Percentiles rank a stretch among this genome's conserved stretches.
Evolutionary conservation across 1,140 invertebrate genomes (phyloP).

Genomic region (Drosophila nigrodunni): DNA sequence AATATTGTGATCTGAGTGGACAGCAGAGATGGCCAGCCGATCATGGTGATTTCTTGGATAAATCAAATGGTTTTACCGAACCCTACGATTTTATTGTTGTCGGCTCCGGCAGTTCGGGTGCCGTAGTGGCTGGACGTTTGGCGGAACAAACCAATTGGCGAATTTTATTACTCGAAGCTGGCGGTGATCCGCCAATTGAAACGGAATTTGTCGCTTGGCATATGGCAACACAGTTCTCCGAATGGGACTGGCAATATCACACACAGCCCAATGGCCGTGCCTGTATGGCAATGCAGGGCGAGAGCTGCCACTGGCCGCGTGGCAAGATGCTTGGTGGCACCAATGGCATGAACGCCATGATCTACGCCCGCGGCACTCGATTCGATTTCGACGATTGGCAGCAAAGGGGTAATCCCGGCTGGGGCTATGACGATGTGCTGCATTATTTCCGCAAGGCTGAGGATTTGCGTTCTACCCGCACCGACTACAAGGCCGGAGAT

Average conservation of each 20-base stretch:
- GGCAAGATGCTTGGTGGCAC: conserved; percentile 90
- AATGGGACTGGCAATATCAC: conserved; percentile 84
- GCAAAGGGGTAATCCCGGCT: conserved; percentile 86
- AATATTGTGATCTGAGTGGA: conserved; percentile 86
- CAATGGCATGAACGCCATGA: conserved; percentile 90
- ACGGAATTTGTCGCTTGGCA: conserved; percentile 82
- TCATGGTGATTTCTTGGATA: conserved; percentile 85
- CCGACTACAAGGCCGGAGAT: conserved; percentile 85
- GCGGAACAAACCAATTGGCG: conserved; percentile 71
- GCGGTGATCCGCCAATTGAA: conserved; percentile 78
- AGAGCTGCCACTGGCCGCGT: conserved; percentile 87
- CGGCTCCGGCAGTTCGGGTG: conserved; percentile 87
- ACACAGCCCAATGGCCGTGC: conserved; percentile 78
- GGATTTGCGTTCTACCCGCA: conserved; percentile 86
- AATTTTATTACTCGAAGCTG: conserved; percentile 86
- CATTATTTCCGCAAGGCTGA: conserved; percentile 90
- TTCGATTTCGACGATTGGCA: conserved; percentile 89
- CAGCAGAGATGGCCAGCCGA: conserved; percentile 86
- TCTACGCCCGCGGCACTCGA: conserved; percentile 90
- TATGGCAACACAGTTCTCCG: conserved; percentile 80
- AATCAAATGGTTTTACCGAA: conserved; percentile 44
- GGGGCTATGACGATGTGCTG: conserved; percentile 89
- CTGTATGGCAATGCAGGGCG: conserved; percentile 84
- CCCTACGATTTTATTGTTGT: conserved; percentile 86
- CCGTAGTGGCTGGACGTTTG: conserved; percentile 85